Percentiles rank a stretch among this genome's conserved stretches.
Conservation (phyloP, 2,113 vertebrate genomes). For the Turnix velox region DNA sequence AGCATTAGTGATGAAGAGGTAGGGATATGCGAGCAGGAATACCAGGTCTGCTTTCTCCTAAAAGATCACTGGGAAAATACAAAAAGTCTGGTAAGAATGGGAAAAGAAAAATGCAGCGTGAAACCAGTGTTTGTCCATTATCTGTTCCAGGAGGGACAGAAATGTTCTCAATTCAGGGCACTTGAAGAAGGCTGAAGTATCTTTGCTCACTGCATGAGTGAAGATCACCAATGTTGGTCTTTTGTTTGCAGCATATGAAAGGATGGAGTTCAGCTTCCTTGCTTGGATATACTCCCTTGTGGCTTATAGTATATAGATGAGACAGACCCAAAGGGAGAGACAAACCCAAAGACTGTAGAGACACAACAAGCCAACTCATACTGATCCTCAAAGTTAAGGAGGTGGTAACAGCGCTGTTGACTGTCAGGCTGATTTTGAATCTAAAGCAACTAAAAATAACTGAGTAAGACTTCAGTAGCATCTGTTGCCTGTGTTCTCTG, state of each 20-base stretch:
- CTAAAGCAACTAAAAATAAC: background rate
- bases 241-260: background rate
- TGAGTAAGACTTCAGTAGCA: background rate
- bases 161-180: background rate
- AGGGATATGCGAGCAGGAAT: background rate
- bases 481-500: background rate
- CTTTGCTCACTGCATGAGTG: background rate
- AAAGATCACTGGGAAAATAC: background rate
- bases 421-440: background rate
- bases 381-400: background rate
- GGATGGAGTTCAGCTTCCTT: background rate
- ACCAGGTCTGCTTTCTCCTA: background rate
- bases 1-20: background rate
- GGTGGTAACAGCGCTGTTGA: background rate
- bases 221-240: background rate
- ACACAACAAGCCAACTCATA: background rate
- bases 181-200: background rate
- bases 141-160: background rate
- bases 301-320: background rate
- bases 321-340: fast-evolving
- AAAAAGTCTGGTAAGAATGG: background rate
- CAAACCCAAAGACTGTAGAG: too few relatives aligned
- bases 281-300: background rate
- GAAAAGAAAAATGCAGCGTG: background rate
- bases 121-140: background rate